phyloP scores from a whole-genome alignment of 2,113 vertebrate species.

The Cavia aperea region DNA sequence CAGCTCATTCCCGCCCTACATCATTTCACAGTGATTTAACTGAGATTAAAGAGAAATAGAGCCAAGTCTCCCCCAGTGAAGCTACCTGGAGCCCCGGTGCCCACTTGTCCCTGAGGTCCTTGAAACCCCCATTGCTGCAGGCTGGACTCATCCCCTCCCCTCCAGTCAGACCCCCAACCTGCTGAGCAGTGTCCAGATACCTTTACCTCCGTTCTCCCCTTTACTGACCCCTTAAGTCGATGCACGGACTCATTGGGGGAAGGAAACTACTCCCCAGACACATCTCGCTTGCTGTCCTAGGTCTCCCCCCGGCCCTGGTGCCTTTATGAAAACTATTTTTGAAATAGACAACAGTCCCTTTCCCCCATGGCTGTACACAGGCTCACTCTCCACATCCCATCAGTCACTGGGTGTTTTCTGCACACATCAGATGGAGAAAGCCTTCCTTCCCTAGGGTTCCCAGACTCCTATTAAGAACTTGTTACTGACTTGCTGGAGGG shows the following conservation, averaged over 20 bases:
- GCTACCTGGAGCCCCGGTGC: rapidly evolving
- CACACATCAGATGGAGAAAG: background rate
- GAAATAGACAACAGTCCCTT: background rate
- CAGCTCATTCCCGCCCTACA: background rate
- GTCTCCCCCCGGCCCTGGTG: background rate
- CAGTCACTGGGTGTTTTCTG: background rate
- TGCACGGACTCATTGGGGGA: background rate
- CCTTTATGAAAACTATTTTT: background rate
- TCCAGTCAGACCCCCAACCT: rapidly evolving
- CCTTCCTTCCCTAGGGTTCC: background rate
- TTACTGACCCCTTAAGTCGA: rapidly evolving
- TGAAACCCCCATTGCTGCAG: background rate
- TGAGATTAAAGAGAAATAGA: background rate
- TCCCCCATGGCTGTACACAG: background rate
- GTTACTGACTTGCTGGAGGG: background rate
- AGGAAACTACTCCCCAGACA: background rate
- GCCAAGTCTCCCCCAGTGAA: background rate
- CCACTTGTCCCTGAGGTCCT: background rate
- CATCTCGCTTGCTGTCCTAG: rapidly evolving
- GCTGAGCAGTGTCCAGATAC: rapidly evolving
- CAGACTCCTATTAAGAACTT: background rate
- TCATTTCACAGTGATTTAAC: background rate
- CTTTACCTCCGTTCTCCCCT: no score
- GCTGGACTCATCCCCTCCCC: background rate
- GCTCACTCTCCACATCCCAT: background rate